phyloP scores from a whole-genome alignment of 2,113 vertebrate genomes.

The Coptodon rendalli region DNA sequence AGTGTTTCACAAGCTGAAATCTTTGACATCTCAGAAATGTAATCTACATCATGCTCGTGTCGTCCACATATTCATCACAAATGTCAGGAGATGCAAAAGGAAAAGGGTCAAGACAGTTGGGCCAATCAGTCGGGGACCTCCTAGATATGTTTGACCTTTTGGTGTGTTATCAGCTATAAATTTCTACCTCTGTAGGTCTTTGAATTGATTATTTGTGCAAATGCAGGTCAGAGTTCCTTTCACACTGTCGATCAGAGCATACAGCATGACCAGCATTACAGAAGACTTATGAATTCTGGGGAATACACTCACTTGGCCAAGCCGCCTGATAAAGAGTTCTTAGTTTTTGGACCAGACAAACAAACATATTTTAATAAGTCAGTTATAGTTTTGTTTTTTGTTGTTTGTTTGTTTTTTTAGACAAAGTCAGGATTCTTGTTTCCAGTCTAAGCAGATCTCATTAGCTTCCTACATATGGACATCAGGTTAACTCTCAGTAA shows the following conservation, averaged over 20 bases:
- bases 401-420: rapidly evolving
- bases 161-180: not conserved
- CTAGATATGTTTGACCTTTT: conserved; percentile 7
- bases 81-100: not conserved
- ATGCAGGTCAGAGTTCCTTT: not conserved
- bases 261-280: not conserved
- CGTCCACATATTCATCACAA: not conserved
- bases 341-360: not conserved
- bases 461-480: not conserved
- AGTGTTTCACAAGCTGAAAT: not conserved
- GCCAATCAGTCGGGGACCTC: not conserved
- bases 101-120: not conserved
- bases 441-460: not conserved
- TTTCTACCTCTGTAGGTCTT: not conserved
- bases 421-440: not conserved
- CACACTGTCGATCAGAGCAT: not conserved
- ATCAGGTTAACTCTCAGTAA: not conserved
- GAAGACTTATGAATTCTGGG: not conserved
- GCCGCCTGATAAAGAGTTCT: not conserved
- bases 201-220: not conserved
- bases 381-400: not conserved
- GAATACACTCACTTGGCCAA: not conserved
- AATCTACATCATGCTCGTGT: not conserved
- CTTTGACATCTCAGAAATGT: not conserved
- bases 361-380: not conserved